phyloP scores from a whole-genome alignment of 2,113 vertebrate species.

The Caranx melampygus region DNA sequence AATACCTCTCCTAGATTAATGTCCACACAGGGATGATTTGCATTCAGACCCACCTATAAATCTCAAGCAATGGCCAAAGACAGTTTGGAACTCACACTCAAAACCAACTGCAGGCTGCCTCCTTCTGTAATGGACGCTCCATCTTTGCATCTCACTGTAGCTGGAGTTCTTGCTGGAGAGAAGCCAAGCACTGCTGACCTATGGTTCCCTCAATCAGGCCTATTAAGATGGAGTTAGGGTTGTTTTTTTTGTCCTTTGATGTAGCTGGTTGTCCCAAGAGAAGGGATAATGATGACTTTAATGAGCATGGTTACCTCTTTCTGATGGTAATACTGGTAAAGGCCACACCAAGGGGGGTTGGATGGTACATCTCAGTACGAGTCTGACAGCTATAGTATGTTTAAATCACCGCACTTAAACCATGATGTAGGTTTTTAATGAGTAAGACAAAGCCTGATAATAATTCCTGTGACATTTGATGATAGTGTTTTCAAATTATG shows the following conservation, averaged over 20 bases:
- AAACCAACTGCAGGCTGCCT: conserved; percentile 54
- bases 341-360: conserved; percentile 22
- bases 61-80: conserved; percentile 67
- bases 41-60: conserved; percentile 74
- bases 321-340: conserved; percentile 53
- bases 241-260: conserved; percentile 61
- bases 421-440: conserved; percentile 19
- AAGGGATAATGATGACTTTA: conserved; percentile 62
- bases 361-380: neutral
- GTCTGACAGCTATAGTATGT: neutral
- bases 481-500: neutral
- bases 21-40: conserved; percentile 77
- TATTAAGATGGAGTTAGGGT: conserved; percentile 37
- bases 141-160: conserved; percentile 1
- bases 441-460: neutral
- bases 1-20: conserved; percentile 78
- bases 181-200: conserved; percentile 44
- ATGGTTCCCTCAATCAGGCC: conserved; percentile 40
- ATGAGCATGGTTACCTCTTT: conserved; percentile 57
- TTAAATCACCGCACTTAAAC: conserved; percentile 21
- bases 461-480: conserved; percentile 21
- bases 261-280: conserved; percentile 30
- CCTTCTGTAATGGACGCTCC: conserved; percentile 29
- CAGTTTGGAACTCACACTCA: conserved; percentile 63
- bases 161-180: conserved; percentile 16